Conservation (phyloP, 2,888 invertebrate species). For the Achlya flavicornis region DNA sequence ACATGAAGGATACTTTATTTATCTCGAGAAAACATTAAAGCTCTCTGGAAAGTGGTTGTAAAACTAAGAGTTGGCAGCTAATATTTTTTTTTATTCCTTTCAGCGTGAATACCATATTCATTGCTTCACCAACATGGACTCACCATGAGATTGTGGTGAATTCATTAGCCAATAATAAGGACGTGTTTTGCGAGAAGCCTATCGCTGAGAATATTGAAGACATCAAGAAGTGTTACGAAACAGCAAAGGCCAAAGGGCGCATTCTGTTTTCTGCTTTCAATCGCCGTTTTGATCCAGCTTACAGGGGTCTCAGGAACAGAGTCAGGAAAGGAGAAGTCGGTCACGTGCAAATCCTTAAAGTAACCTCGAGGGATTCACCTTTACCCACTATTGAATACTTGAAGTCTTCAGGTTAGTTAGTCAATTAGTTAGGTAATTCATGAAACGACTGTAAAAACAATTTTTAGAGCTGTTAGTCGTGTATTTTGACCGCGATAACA, state of each 20-base stretch:
- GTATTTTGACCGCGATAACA: too few relatives aligned
- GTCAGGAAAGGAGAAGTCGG: constrained; percentile 85
- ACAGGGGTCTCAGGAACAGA: constrained; percentile 72
- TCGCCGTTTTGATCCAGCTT: constrained; percentile 87
- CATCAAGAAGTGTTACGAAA: constrained; percentile 83
- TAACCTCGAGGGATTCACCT: constrained; percentile 86
- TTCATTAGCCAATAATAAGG: constrained; percentile 82
- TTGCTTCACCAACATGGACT: constrained; percentile 84
- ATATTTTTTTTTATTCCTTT: neutral
- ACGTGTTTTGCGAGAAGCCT: constrained; percentile 89
- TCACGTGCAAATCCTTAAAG: constrained; percentile 85
- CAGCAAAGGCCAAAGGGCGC: constrained; percentile 80
- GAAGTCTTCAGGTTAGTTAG: constrained; percentile 76
- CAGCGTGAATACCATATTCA: constrained; percentile 68
- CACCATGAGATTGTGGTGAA: constrained; percentile 83
- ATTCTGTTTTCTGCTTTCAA: constrained; percentile 87
- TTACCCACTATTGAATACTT: constrained; percentile 85
- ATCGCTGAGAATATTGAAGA: constrained; percentile 82
- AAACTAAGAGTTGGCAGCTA: too few relatives aligned
- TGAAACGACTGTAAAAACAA: too few relatives aligned
- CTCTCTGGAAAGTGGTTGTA: too few relatives aligned
- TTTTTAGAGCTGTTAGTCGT: too few relatives aligned
- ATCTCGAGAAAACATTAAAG: too few relatives aligned
- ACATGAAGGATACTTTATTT: too few relatives aligned
- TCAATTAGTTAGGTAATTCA: constrained; percentile 16